Evolutionary conservation across 2,888 invertebrate genomes (phyloP).

Genomic region (Tribolium freemani): DNA sequence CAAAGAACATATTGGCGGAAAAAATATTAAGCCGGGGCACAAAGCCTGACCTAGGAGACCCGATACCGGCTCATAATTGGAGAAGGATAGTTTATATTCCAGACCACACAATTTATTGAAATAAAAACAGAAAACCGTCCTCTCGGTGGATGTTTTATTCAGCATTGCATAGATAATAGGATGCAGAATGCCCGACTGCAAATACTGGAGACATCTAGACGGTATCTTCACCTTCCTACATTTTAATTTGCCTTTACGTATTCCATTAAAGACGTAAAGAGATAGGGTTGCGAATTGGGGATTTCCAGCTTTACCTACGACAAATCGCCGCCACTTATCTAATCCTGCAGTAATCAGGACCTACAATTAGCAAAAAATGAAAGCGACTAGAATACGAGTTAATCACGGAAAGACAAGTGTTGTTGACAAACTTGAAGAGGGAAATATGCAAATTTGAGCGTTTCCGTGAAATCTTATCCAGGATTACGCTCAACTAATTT

Average conservation of each 20-base stretch:
- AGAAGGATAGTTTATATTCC: background rate
- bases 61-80: background rate
- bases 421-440: constrained; percentile 49
- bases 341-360: constrained; percentile 17
- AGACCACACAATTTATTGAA: background rate
- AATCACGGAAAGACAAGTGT: constrained; percentile 48
- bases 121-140: constrained; percentile 3
- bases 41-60: background rate
- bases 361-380: constrained; percentile 18
- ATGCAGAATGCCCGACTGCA: constrained; percentile 37
- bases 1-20: constrained; percentile 23
- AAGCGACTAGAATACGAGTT: constrained; percentile 43
- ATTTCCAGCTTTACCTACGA: constrained; percentile 25
- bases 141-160: constrained; percentile 26
- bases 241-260: constrained; percentile 37
- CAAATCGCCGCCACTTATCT: constrained; percentile 22
- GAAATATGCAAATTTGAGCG: constrained; percentile 54
- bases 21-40: background rate
- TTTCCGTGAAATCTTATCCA: constrained; percentile 50
- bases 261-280: constrained; percentile 14
- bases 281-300: background rate
- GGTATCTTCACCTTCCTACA: constrained; percentile 26
- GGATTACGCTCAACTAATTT: constrained; percentile 53
- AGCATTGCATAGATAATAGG: constrained; percentile 43
- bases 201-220: constrained; percentile 19